phyloP scores from a whole-genome alignment of 2,888 invertebrate species.

The Actias luna region DNA sequence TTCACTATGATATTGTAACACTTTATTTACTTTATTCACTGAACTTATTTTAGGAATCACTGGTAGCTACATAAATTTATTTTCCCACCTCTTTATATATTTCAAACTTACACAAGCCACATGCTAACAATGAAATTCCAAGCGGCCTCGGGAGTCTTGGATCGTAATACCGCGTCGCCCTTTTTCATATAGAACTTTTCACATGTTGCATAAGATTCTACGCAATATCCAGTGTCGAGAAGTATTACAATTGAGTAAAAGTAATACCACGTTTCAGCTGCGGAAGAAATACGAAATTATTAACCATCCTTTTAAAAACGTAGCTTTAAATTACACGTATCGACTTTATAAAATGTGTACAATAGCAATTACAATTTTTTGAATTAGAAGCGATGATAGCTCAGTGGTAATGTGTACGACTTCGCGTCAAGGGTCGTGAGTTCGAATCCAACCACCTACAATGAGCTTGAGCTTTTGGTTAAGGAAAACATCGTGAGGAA shows the following conservation, averaged over 20 bases:
- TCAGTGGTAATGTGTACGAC: too few relatives aligned
- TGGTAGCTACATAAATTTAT: background rate
- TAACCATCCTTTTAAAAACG: background rate
- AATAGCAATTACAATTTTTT: too few relatives aligned
- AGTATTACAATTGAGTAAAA: slow-evolving; percentile 79
- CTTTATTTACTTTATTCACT: too few relatives aligned
- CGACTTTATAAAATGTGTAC: too few relatives aligned
- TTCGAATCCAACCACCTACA: too few relatives aligned
- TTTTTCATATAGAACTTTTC: slow-evolving; percentile 79
- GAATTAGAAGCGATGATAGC: too few relatives aligned
- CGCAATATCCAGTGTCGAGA: slow-evolving; percentile 81
- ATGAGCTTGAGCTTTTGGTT: too few relatives aligned
- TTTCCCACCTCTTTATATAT: background rate
- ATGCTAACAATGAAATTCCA: slow-evolving; percentile 79
- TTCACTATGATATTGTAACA: too few relatives aligned
- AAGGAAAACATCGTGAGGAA: too few relatives aligned
- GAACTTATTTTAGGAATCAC: too few relatives aligned
- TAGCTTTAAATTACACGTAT: too few relatives aligned
- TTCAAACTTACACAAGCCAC: slow-evolving; percentile 81
- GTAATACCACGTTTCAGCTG: slow-evolving; percentile 83
- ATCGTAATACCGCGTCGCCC: slow-evolving; percentile 67
- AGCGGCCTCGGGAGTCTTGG: slow-evolving; percentile 76
- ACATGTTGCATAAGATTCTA: slow-evolving; percentile 73
- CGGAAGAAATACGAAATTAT: slow-evolving; percentile 13
- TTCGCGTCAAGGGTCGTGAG: too few relatives aligned